Conservation (phyloP, 1,140 invertebrate species). For the Halictus rubicundus region DNA sequence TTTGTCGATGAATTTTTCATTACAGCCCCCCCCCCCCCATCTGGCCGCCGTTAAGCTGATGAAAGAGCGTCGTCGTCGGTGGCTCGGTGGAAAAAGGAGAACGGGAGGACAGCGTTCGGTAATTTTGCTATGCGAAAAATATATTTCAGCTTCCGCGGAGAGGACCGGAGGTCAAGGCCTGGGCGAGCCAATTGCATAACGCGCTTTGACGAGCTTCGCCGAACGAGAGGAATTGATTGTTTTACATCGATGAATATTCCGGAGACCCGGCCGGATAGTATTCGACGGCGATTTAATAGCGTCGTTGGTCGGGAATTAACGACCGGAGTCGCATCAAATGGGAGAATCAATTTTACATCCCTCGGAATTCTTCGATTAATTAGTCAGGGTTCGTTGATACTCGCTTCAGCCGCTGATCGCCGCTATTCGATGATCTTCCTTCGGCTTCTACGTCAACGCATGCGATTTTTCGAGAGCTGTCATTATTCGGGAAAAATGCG, state of each 20-base stretch:
- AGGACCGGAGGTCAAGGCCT: slow-evolving; percentile 23
- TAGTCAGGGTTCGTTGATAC: no score
- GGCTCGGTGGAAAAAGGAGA: background rate
- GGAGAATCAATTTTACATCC: no score
- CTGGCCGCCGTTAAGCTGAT: no score
- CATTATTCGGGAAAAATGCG: no score
- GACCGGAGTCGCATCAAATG: background rate
- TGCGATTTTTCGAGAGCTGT: no score
- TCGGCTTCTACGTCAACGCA: no score
- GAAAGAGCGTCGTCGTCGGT: no score
- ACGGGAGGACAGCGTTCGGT: background rate
- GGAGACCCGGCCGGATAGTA: background rate
- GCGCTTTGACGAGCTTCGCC: background rate
- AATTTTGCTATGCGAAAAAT: slow-evolving; percentile 1
- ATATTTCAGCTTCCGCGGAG: slow-evolving; percentile 4
- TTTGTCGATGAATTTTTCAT: slow-evolving; percentile 16
- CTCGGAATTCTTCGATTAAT: no score
- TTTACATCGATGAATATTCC: slow-evolving; percentile 27
- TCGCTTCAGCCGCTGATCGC: no score
- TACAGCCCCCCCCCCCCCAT: background rate
- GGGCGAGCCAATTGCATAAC: slow-evolving; percentile 9
- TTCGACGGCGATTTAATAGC: background rate
- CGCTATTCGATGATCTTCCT: no score
- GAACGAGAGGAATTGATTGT: slow-evolving; percentile 11
- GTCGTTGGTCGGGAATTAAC: background rate